Evolutionary conservation across 1,140 invertebrate species (phyloP), one percentile per base, ranked within the genome.

Genomic region (Heliconius himera): DNA sequence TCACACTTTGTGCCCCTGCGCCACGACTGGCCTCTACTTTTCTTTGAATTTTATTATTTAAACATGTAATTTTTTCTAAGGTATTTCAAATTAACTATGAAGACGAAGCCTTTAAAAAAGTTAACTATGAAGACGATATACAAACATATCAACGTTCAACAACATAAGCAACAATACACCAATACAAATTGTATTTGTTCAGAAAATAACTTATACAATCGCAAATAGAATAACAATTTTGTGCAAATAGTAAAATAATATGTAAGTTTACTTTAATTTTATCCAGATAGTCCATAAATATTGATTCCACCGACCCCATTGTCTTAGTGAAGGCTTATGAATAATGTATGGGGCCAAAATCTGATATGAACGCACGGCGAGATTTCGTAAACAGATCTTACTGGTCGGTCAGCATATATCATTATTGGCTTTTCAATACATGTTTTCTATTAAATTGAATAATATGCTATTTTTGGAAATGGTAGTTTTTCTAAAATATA

Each of bases 371-470:
- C 84, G 80, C 91, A 91, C 89, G 86, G 88, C 82, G 83, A 88
- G 90, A 91, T 92, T 91, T 90, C 85, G 87, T 84, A 88, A 91
- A 87, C 84, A 83, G 86, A 91, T 88, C 81, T 86, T 83, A 87
- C 83, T 84, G 82, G 82, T 87, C 77, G 86, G 77, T 70, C 82
- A 77, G 83, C 80, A 85, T 85, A 82, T 82, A 76, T 85, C 86
- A 89, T 86, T 84, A 77, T 85, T 77, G 78, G 49, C n/a, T 66
- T 66, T 11, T 2, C n/a, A 66, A 66, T 66, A 66, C 4, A 26
- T 29, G 8, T 29, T 66, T 66, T 29, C 13, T 66, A 66, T 66
- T 66, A 29, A 29, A 29, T 11, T 29, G 9, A 29, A 66, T 29
- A 26, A 66, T 66, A 20, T 56, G 2, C 9, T 66, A 66, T 66